phyloP scores from a whole-genome alignment of 1,140 invertebrate species.

The Bombus affinis region DNA sequence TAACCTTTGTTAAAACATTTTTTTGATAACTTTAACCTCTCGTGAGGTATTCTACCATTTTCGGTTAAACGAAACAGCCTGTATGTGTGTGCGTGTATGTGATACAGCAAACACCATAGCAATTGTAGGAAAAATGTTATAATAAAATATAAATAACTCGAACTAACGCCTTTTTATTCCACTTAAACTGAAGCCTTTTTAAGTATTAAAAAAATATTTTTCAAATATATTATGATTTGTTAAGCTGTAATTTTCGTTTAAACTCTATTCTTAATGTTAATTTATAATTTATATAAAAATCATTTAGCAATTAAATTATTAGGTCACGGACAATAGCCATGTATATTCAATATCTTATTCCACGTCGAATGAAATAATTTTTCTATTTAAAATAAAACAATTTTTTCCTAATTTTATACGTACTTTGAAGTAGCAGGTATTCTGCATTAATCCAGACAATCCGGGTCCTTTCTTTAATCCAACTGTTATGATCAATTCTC shows the following conservation, averaged over 20 bases:
- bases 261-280: not conserved
- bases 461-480: no score
- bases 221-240: not conserved
- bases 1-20: no score
- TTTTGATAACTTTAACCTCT: no score
- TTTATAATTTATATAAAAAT: not conserved
- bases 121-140: constrained; percentile 56
- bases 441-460: not conserved
- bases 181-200: not conserved
- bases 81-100: no score
- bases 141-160: constrained; percentile 59
- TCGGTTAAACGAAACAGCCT: no score
- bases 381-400: not conserved
- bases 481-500: not conserved
- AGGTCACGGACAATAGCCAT: not conserved
- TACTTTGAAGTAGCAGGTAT: not conserved
- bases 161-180: not conserved
- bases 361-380: not conserved
- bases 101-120: constrained; percentile 31
- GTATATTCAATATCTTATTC: not conserved
- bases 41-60: no score
- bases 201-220: not conserved
- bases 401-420: not conserved
- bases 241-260: not conserved
- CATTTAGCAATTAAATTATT: not conserved